Evolutionary conservation across 2,113 vertebrate species (phyloP), one percentile per base, ranked within the genome.

Genomic region (Rhynchomys soricoides): DNA sequence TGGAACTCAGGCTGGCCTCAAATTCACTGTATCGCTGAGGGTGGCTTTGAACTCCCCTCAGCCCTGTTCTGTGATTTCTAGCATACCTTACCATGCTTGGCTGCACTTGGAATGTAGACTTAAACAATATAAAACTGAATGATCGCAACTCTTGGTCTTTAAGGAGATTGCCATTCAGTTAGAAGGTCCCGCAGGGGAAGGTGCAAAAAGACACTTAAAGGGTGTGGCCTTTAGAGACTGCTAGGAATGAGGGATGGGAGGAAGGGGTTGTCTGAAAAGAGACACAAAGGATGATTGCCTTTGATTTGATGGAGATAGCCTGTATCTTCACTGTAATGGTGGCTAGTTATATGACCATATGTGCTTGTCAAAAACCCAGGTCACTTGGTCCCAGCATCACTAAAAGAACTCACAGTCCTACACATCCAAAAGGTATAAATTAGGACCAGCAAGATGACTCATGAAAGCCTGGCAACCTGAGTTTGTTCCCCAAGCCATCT

Each of bases 101-200:
- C 79, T 83, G 26, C 82, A 34, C 70, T 59, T 87, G 74, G 55
- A 90, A 95, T 59, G 68, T 94, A 57, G 59, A 11, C 55, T 95
- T 88, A 43, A 95, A n/a, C 24, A 97, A 83, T n/a, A 78, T 26
- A 91, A 93, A 95, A 43, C 21, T 74, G 85, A 86, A 70, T 83
- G 48, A 87, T 55, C 68, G 37, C 17, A 64, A 6, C n/a, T 87
- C 55, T 95, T 48, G 71, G 4, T 71, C 86, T 96, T 77, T 48
- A 43, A 91, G 34, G 40, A 62, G 21, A 86, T 91, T 79, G 48
- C 50, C 57, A 55, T 57, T 55, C 10, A 50, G 37, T 73, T 34
- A 77, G 45, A 92, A 68, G 91, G 50, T 95, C 34, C 68, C 48
- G 59, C 17, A 79, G 62, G 7, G 48, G 13, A 43, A 91, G 93